phyloP scores from a whole-genome alignment of 2,888 invertebrate genomes.

The Slavum lentiscoides region DNA sequence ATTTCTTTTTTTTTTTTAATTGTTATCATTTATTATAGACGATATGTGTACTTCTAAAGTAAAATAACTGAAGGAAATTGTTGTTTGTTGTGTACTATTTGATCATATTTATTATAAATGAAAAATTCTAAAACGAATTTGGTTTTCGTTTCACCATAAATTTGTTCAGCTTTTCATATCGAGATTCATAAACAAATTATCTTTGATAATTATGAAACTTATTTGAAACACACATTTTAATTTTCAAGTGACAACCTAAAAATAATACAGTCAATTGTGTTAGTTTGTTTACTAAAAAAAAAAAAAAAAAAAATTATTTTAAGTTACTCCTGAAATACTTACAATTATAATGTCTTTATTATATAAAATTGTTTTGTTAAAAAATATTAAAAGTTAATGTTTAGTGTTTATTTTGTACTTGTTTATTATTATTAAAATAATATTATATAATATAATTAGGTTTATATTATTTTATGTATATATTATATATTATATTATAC shows the following conservation, averaged over 20 bases:
- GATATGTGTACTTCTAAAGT: neutral
- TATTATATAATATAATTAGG: constrained; percentile 1
- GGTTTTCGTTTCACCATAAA: neutral
- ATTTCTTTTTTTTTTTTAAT: too few species aligned
- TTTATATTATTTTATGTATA: constrained; percentile 28
- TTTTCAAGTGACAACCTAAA: constrained; percentile 12
- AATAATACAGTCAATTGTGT: too few species aligned
- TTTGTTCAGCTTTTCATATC: neutral
- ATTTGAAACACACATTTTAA: neutral
- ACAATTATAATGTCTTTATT: neutral
- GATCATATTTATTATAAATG: too few species aligned
- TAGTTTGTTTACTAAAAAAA: neutral
- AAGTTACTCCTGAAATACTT: constrained; percentile 1
- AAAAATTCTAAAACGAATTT: neutral
- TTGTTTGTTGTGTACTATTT: too few species aligned
- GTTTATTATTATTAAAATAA: constrained; percentile 18
- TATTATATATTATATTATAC: neutral
- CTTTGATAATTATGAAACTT: constrained; percentile 2
- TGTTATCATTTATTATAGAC: too few species aligned
- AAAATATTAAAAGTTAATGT: constrained; percentile 14
- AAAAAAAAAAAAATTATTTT: neutral
- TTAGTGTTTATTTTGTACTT: constrained; percentile 37
- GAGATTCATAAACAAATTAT: neutral
- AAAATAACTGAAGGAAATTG: too few species aligned
- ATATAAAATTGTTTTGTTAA: neutral